These are phyloP conservation scores for Rhea pennata DNA, from an alignment of 2,113 vertebrate species.

Conservation along the genomic window DNA sequence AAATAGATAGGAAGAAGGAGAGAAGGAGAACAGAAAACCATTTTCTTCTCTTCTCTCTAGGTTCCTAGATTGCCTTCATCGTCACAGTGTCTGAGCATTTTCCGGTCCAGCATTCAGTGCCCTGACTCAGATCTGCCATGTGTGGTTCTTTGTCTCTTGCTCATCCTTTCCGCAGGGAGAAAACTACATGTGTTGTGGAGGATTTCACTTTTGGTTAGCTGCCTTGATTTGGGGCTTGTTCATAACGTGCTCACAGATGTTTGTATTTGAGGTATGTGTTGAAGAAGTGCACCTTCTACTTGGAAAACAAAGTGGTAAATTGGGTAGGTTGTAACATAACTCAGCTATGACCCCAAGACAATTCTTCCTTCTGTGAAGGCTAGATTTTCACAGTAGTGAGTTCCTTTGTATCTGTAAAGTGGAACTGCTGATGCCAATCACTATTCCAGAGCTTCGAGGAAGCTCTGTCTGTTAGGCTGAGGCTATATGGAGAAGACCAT, in stretches of 20 bases:
- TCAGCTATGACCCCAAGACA: not conserved
- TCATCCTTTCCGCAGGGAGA: not conserved
- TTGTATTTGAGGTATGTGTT: not conserved
- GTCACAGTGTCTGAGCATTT: constrained; percentile 35
- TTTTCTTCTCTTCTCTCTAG: not conserved
- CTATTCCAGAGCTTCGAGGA: not conserved
- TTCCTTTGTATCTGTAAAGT: not conserved
- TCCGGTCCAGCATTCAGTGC: not conserved
- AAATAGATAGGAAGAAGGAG: not conserved
- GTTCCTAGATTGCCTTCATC: constrained; percentile 39
- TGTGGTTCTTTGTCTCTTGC: constrained; percentile 24
- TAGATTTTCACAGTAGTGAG: not conserved
- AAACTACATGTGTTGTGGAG: not conserved
- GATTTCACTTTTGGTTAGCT: not conserved
- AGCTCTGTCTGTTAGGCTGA: not conserved
- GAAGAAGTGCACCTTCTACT: not conserved
- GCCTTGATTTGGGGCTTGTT: not conserved
- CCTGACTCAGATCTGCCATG: constrained; percentile 38
- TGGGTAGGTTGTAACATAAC: not conserved
- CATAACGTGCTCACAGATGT: not conserved
- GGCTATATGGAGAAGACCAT: accelerated
- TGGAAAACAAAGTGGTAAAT: accelerated
- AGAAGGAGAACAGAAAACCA: constrained; percentile 54
- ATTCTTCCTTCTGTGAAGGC: not conserved
- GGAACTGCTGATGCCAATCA: not conserved